phyloP scores from a whole-genome alignment of 2,797 vertebrate species.

The Jordanella pulchra region DNA sequence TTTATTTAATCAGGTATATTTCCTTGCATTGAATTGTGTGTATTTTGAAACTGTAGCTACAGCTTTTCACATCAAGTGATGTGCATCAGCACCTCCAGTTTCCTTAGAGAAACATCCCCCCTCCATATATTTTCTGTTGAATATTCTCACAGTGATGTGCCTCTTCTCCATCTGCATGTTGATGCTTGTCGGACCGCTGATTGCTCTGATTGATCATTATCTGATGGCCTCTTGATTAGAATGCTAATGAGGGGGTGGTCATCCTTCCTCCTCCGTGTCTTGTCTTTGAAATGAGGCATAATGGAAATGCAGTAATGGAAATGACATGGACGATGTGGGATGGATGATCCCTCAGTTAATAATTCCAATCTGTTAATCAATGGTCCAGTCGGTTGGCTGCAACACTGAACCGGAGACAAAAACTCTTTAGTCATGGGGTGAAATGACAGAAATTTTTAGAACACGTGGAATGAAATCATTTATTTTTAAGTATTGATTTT shows the following conservation, averaged over 20 bases:
- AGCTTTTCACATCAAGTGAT: neutral
- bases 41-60: neutral
- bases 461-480: constrained; percentile 9
- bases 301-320: constrained; percentile 77
- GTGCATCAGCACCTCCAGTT: too few species aligned
- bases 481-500: neutral
- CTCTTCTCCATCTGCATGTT: constrained; percentile 55
- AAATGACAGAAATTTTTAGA: constrained; percentile 38
- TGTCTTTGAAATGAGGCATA: constrained; percentile 67
- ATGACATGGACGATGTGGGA: constrained; percentile 75
- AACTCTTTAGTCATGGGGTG: constrained; percentile 63
- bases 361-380: constrained; percentile 86
- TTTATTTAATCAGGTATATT: neutral
- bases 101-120: neutral
- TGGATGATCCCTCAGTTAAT: constrained; percentile 85
- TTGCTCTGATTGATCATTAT: constrained; percentile 79
- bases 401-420: constrained; percentile 28
- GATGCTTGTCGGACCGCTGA: constrained; percentile 52
- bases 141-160: neutral
- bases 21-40: neutral
- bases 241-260: constrained; percentile 80
- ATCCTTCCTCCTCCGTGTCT: constrained; percentile 42
- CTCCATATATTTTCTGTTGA: constrained; percentile 18
- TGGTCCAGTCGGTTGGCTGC: constrained; percentile 71
- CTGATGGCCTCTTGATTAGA: constrained; percentile 83